phyloP scores from a whole-genome alignment of 2,797 vertebrate genomes.

The Ptychobarbus kaznakovi region DNA sequence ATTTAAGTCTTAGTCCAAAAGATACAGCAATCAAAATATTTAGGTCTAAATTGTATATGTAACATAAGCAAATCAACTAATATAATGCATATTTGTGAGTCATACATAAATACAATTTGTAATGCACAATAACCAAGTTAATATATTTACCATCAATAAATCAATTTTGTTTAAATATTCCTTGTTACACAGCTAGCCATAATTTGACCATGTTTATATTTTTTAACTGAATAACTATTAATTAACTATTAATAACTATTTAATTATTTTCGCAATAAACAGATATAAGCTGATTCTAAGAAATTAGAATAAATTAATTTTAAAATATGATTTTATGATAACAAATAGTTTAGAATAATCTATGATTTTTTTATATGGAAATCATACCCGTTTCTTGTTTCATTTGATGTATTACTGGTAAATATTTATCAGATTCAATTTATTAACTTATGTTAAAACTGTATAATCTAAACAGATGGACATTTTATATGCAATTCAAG shows the following conservation, averaged over 20 bases:
- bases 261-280: too few species aligned
- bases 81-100: background rate
- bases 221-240: too few species aligned
- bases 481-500: background rate
- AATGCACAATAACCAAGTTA: background rate
- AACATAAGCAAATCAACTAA: background rate
- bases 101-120: background rate
- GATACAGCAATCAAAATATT: background rate
- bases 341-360: background rate
- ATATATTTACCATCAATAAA: too few species aligned
- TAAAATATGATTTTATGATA: background rate
- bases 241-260: too few species aligned
- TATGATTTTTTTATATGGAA: background rate
- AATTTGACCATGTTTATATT: too few species aligned
- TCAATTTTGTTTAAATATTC: too few species aligned
- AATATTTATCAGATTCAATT: background rate
- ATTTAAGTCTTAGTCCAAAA: background rate
- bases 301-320: background rate
- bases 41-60: background rate
- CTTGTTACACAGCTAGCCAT: too few species aligned
- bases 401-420: background rate
- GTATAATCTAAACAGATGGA: background rate
- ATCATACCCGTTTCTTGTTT: background rate
- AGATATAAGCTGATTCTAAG: too few species aligned
- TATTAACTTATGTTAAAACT: background rate